A percentile compares a stretch with the other conserved stretches of the same genome.
These are phyloP conservation scores for Anoplopoma fimbria DNA, from an alignment of 2,113 vertebrate species.

Conservation along the genomic window DNA sequence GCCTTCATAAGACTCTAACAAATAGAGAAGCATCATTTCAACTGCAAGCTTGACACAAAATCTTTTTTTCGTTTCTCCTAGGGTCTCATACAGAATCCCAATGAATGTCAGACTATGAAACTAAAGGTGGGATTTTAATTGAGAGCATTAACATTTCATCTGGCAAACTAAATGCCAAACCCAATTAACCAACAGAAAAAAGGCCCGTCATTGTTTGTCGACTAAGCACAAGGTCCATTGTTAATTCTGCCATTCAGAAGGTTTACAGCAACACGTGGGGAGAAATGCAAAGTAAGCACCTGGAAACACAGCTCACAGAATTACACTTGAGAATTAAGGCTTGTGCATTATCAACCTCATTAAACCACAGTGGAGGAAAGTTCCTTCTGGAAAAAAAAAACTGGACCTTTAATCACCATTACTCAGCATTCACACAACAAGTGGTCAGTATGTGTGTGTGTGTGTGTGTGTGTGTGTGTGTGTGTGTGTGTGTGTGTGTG, in stretches of 20 bases:
- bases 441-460: neutral
- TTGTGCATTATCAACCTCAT: neutral
- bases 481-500: no score
- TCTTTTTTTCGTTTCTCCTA: no score
- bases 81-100: neutral
- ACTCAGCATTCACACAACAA: neutral
- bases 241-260: conserved; percentile 22
- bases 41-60: neutral
- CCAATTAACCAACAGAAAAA: neutral
- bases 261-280: conserved; percentile 14
- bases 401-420: neutral
- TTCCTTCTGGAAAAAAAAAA: neutral
- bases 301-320: neutral
- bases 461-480: neutral
- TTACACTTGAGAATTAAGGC: neutral
- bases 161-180: neutral
- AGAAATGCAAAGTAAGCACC: neutral
- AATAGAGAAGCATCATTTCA: no score
- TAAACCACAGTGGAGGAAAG: neutral
- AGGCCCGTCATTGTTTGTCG: conserved; percentile 12
- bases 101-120: neutral
- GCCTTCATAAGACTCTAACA: neutral
- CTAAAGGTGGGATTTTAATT: neutral
- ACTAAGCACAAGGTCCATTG: neutral
- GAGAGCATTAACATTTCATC: neutral